Evolutionary conservation across 2,113 vertebrate species (phyloP), one percentile per base, ranked within the genome.

Genomic region (Albula goreensis): DNA sequence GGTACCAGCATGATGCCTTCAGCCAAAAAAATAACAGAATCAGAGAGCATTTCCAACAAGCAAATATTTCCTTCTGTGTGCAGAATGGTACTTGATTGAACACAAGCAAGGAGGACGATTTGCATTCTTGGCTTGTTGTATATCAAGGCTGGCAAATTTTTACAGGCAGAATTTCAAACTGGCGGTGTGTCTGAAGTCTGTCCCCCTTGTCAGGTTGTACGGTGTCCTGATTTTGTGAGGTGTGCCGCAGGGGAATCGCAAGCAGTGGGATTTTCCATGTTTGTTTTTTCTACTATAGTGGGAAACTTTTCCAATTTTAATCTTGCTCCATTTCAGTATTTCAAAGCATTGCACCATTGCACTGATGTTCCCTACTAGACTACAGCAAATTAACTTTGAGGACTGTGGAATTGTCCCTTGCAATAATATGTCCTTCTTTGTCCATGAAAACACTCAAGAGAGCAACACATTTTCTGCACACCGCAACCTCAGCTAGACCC

Each of bases 41-140:
- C 85, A 82, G 77, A 82, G 89, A 81, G 56, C 81, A 1, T 77
- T 83, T 91, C 90, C 86, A 90, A 90, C 81, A 87, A 88, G 87
- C 52, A 88, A 84, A 74, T 17, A 83, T 89, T 87, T 19, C 41
- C 84, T 89, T 89, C 86, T 74, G 41, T 82, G 89, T 89, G 77
- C 82, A 87, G 86, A 88, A 48, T 85, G 80, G 80, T 84, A 90
- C 91, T 93, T 91, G 91, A 91, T 91, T 79, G 52, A 85, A 83
- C 83, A 88, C 80, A 81, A 79, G 82, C 82, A 88, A 88, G 50
- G 50, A 89, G 87, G 79, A 85, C 86, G 89, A 94, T 95, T 94
- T 94, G 90, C 89, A 94, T 94, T 95, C 91, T 90, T 94, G 93
- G 93, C 92, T 91, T 84, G 41, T 89, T 89, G 86, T 77, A 9